Conservation (phyloP, 2,113 vertebrate species). For the Hemibagrus wyckioides region DNA sequence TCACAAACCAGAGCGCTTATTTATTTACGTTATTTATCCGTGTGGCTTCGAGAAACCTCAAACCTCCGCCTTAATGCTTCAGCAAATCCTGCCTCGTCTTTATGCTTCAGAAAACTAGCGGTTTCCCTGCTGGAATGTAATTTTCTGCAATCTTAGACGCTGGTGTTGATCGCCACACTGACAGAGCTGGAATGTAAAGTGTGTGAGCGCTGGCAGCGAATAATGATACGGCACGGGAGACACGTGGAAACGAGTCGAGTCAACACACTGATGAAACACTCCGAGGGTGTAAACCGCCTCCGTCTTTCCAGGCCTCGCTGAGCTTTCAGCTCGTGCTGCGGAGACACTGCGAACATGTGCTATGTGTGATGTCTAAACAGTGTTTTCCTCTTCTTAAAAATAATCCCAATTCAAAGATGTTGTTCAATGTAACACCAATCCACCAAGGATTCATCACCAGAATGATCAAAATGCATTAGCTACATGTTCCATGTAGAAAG, state of each 20-base stretch:
- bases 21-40: slow-evolving; percentile 60
- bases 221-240: slow-evolving; percentile 11
- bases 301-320: background rate
- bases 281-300: slow-evolving; percentile 2
- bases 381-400: background rate
- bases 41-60: slow-evolving; percentile 47
- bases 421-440: background rate
- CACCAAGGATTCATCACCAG: background rate
- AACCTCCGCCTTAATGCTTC: slow-evolving; percentile 5
- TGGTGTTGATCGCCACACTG: slow-evolving; percentile 36
- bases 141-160: slow-evolving; percentile 50
- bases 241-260: slow-evolving; percentile 1
- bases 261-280: slow-evolving; percentile 25
- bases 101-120: slow-evolving; percentile 40
- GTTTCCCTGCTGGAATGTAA: slow-evolving; percentile 60
- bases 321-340: background rate
- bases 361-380: background rate
- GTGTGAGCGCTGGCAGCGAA: background rate
- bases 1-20: slow-evolving; percentile 45
- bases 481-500: background rate
- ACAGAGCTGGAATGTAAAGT: slow-evolving; percentile 2
- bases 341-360: background rate
- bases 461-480: background rate
- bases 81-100: slow-evolving; percentile 44
- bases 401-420: background rate